phyloP scores from a whole-genome alignment of 2,797 vertebrate species.

The Orestias chungarensis region DNA sequence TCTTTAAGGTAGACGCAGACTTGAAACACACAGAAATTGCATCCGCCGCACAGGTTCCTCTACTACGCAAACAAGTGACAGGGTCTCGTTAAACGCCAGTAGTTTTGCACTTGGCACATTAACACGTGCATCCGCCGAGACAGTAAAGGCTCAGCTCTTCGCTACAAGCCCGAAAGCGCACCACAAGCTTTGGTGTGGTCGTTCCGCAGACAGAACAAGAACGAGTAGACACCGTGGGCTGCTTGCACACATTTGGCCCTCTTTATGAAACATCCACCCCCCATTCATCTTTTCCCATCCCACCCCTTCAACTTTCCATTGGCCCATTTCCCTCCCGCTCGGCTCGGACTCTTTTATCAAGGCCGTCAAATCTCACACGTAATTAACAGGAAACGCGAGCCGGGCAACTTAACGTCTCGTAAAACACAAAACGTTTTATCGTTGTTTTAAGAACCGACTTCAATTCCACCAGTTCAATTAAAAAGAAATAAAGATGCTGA shows the following conservation, averaged over 20 bases:
- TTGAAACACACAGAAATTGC: constrained; percentile 11
- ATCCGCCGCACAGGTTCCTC: constrained; percentile 29
- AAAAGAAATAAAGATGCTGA: constrained; percentile 69
- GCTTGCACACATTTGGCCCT: constrained; percentile 69
- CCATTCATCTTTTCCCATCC: constrained; percentile 32
- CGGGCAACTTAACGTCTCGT: constrained; percentile 76
- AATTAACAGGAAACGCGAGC: constrained; percentile 79
- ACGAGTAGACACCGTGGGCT: constrained; percentile 64
- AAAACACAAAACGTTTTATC: constrained; percentile 80
- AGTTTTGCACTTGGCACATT: constrained; percentile 48
- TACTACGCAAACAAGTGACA: constrained; percentile 45
- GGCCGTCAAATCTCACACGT: constrained; percentile 77
- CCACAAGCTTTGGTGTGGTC: constrained; percentile 69
- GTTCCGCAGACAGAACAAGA: constrained; percentile 51
- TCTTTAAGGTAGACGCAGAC: constrained; percentile 89
- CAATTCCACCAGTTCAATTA: constrained; percentile 80
- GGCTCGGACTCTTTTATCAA: constrained; percentile 69
- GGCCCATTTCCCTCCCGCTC: constrained; percentile 33
- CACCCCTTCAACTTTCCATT: constrained; percentile 54
- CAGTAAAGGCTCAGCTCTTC: constrained; percentile 53
- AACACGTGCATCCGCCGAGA: constrained; percentile 52
- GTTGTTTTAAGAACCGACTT: constrained; percentile 75
- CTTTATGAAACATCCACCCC: constrained; percentile 57
- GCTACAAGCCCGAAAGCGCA: constrained; percentile 43
- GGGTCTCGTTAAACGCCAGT: constrained; percentile 52